Evolutionary conservation across 2,888 invertebrate genomes (phyloP).

Genomic region (Amiota communis): DNA sequence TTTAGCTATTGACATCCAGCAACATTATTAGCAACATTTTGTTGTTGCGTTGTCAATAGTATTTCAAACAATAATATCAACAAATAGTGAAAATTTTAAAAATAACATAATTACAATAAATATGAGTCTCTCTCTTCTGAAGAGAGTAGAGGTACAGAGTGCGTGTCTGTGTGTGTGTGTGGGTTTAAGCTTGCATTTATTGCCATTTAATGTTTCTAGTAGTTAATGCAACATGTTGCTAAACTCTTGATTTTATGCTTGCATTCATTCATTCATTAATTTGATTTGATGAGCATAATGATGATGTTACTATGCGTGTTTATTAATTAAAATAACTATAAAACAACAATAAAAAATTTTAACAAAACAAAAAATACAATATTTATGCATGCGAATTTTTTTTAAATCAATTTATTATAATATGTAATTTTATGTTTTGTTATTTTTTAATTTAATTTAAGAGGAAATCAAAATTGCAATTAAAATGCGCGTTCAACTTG

Average conservation of each 20-base stretch:
- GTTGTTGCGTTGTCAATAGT: background rate
- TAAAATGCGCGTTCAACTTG: conserved; percentile 20
- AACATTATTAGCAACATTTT: conserved; percentile 19
- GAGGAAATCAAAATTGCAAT: conserved; percentile 22
- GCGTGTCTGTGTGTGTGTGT: background rate
- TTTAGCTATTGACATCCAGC: conserved; percentile 4
- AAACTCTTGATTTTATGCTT: background rate
- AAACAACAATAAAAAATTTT: background rate
- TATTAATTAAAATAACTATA: conserved; percentile 10
- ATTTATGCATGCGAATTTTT: conserved; percentile 6
- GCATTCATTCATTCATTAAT: background rate
- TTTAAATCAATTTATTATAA: conserved; percentile 16
- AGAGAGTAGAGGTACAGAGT: background rate
- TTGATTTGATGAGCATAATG: background rate
- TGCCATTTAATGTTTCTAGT: too few species aligned
- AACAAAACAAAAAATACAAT: background rate
- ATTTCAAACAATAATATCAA: background rate
- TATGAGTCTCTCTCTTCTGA: background rate
- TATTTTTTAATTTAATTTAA: conserved; percentile 1
- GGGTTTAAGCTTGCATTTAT: too few species aligned
- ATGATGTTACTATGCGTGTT: conserved; percentile 16
- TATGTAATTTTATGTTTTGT: conserved; percentile 15
- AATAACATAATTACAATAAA: conserved; percentile 22
- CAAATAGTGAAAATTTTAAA: background rate
- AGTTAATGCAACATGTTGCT: conserved; percentile 10